Conservation (phyloP, 1,140 invertebrate species). For the Trichoplusia ni region DNA sequence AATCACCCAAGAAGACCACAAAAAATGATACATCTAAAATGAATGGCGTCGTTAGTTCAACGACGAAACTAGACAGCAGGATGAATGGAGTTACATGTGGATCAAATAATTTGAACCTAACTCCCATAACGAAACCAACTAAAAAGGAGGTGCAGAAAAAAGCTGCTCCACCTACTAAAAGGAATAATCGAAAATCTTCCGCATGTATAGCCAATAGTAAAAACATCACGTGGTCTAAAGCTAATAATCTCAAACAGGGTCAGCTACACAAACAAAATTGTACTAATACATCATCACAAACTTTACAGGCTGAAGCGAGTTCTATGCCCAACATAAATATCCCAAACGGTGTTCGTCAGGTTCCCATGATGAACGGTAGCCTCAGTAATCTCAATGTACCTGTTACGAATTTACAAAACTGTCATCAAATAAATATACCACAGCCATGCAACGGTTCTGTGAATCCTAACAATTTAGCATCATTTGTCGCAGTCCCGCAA, state of each 20-base stretch:
- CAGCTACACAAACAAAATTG: slow-evolving; percentile 74
- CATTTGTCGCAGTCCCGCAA: slow-evolving; percentile 73
- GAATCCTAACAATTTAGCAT: slow-evolving; percentile 64
- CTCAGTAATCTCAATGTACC: slow-evolving; percentile 67
- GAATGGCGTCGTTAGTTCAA: slow-evolving; percentile 68
- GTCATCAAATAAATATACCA: slow-evolving; percentile 69
- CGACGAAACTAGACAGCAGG: slow-evolving; percentile 72
- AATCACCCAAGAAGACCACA: slow-evolving; percentile 55
- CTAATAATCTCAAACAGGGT: slow-evolving; percentile 75
- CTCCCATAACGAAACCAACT: slow-evolving; percentile 48
- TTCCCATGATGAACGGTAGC: slow-evolving; percentile 70
- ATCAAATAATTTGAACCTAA: slow-evolving; percentile 71
- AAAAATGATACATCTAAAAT: slow-evolving; percentile 57
- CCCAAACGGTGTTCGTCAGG: slow-evolving; percentile 69
- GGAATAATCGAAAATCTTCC: slow-evolving; percentile 74
- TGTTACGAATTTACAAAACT: slow-evolving; percentile 69
- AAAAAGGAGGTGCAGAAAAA: slow-evolving; percentile 67
- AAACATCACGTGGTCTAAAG: slow-evolving; percentile 77
- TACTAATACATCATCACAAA: slow-evolving; percentile 51
- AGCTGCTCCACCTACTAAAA: slow-evolving; percentile 52
- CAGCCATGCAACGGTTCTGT: slow-evolving; percentile 67
- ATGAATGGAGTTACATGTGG: slow-evolving; percentile 75
- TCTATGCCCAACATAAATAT: slow-evolving; percentile 68
- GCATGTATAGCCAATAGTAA: slow-evolving; percentile 77
- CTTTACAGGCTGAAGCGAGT: slow-evolving; percentile 53